Conservation (phyloP, 2,888 invertebrate genomes). For the Cephonodes hylas region DNA sequence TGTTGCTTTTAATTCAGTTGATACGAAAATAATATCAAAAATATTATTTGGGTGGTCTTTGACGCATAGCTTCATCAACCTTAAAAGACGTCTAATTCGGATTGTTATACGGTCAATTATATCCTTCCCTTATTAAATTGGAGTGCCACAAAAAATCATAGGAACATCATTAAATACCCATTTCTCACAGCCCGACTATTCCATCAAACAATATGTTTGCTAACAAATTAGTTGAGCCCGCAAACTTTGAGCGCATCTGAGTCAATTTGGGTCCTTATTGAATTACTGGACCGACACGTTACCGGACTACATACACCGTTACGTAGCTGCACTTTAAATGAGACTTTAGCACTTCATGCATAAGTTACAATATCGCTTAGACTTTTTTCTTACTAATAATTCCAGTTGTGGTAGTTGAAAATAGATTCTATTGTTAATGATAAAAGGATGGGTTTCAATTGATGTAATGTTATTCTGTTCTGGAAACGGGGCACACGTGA, state of each 20-base stretch:
- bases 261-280: conserved; percentile 78
- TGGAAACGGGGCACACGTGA: conserved; percentile 48
- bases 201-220: conserved; percentile 72
- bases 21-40: too few relatives aligned
- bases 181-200: conserved; percentile 26
- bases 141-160: not conserved
- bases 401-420: conserved; percentile 6
- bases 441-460: conserved; percentile 32
- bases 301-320: conserved; percentile 31
- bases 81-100: not conserved
- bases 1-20: too few relatives aligned
- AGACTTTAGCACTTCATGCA: conserved; percentile 15
- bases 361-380: conserved; percentile 19
- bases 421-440: conserved; percentile 14
- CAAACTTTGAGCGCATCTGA: conserved; percentile 71
- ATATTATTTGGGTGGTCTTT: not conserved
- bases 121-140: not conserved
- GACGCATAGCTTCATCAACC: not conserved
- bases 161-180: conserved; percentile 27
- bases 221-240: conserved; percentile 67
- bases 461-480: conserved; percentile 29
- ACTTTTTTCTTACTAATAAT: not conserved
- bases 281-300: conserved; percentile 74
- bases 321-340: conserved; percentile 18
- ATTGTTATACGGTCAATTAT: not conserved